Conservation (phyloP, 2,888 invertebrate species). For the Hydraecia micacea region DNA sequence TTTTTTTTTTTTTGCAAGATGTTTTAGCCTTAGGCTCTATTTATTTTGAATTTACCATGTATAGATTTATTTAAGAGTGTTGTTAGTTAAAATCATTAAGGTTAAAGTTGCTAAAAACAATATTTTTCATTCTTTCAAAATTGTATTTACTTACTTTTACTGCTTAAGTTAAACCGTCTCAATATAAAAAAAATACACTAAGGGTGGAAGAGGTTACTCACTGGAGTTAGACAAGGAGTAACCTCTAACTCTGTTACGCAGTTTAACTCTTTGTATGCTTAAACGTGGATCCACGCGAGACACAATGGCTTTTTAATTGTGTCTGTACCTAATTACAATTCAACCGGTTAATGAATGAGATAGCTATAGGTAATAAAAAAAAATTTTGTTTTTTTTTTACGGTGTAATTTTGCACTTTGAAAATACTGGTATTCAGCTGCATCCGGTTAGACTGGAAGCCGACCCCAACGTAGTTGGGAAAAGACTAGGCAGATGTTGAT, state of each 20-base stretch:
- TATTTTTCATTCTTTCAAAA: not conserved
- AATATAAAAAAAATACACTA: not conserved
- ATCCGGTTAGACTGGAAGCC: too few species aligned
- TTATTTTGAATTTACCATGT: not conserved
- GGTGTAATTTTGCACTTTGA: not conserved
- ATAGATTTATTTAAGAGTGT: not conserved
- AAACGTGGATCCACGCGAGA: too few species aligned
- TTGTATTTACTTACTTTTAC: not conserved
- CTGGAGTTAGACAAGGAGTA: too few species aligned
- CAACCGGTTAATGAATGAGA: too few species aligned
- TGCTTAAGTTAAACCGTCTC: not conserved
- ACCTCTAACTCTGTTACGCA: not conserved
- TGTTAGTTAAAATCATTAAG: not conserved
- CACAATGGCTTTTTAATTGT: too few species aligned
- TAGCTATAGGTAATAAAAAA: not conserved
- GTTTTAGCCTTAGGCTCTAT: rapidly evolving
- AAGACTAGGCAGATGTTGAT: too few species aligned
- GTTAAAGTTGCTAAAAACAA: not conserved
- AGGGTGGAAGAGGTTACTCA: not conserved
- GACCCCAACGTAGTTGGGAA: too few species aligned
- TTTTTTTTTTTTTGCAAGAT: too few species aligned
- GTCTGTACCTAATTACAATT: too few species aligned
- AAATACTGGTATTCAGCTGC: too few species aligned
- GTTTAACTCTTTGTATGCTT: too few species aligned
- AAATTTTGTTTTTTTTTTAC: not conserved